These are phyloP conservation scores for Etheostoma cragini DNA, from an alignment of 2,113 vertebrate species.

Conservation along the genomic window DNA sequence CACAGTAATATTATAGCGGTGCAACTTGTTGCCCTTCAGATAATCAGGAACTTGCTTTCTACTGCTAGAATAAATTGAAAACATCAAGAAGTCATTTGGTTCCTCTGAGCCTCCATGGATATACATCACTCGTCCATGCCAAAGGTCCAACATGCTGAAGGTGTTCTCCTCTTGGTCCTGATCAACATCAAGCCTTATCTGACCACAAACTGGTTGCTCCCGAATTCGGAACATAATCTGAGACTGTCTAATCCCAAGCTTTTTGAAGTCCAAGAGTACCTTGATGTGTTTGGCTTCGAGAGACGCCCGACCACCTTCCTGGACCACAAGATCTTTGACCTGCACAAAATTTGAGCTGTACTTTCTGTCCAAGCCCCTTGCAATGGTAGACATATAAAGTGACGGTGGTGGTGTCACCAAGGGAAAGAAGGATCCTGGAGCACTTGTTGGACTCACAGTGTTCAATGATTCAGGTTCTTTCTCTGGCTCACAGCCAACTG, in stretches of 20 bases:
- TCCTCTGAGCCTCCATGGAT: conserved; percentile 91
- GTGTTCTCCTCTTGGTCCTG: conserved; percentile 79
- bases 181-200: conserved; percentile 85
- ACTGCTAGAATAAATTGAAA: conserved; percentile 86
- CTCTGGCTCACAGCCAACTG: conserved; percentile 88
- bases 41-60: conserved; percentile 83
- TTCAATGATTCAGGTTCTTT: conserved; percentile 65
- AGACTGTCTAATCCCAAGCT: conserved; percentile 86
- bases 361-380: conserved; percentile 75
- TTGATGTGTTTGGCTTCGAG: conserved; percentile 90
- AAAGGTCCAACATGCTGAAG: conserved; percentile 90
- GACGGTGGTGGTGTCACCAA: conserved; percentile 67
- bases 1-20: conserved; percentile 86
- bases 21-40: conserved; percentile 80
- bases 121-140: conserved; percentile 88
- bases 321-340: conserved; percentile 87
- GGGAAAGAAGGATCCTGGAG: conserved; percentile 38
- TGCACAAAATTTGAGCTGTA: conserved; percentile 81
- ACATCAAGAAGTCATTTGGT: conserved; percentile 87
- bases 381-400: conserved; percentile 62
- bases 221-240: conserved; percentile 89
- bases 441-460: conserved; percentile 51
- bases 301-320: conserved; percentile 86
- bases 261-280: conserved; percentile 87
- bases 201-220: conserved; percentile 84